Evolutionary conservation across 23 tunicate genomes (phyloP), one percentile per base, ranked within the genome.

Genomic region (Halocynthia aurantium): DNA sequence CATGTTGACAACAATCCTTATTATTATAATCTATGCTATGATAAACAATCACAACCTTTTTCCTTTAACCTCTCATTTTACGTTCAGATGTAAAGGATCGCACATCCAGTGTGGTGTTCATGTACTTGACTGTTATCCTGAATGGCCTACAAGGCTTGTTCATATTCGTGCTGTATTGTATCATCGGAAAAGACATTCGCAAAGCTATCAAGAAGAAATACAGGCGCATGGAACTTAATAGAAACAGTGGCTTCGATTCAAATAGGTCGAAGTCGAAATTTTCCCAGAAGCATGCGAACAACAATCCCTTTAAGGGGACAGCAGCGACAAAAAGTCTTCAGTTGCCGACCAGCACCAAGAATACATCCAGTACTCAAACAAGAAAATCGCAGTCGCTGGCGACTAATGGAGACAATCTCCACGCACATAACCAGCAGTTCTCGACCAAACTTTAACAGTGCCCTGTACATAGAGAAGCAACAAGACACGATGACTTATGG

Each of bases 111-210:
- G 70, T 65, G 15, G 22, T 20, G 49, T 65, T 65, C 19, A 65
- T 65, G 70, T 65, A 65, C 19, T 20, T 65, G 10, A 65, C 22
- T 15, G 70, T 65, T 8, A 65, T 65, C 31, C 19, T 65, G 19
- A 65, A 65, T 65, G 70, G 70, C 13, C 31, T 65, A 2, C 70
- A 65, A 49, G 70, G 70, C n/a, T 11, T 65, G 9, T 65, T 65
- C 2, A 20, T 65, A 15, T 65, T 65, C 70, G 19, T 65, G 10
- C 49, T 65, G 10, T 65, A 65, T 15, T 65, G 70, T 15, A 49
- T 65, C n/a, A 65, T 65, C 19, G 70, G 70, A 15, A 65, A 65
- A 15, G 70, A 65, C 22, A 6, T 65, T 65, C 70, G 70, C 0
- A 65, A 65, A 6, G 70, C 70, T 9, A 0, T 65, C 49, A 15